Base-by-base conservation (phyloP, 53 echinoderm and acorn worm species). In the Crossaster papposus region DNA sequence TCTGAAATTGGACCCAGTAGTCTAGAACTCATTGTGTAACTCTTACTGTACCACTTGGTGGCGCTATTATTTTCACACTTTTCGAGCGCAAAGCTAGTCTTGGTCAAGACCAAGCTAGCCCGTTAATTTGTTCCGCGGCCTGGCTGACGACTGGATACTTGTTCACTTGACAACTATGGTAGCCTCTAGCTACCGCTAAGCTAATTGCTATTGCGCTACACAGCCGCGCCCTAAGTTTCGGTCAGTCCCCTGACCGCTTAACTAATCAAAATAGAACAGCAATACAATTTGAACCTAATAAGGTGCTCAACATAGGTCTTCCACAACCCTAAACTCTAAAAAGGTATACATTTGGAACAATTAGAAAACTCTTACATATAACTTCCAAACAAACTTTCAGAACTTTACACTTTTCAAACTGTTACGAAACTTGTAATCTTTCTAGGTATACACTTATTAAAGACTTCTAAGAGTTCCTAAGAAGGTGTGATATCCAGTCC, bases 221-320 rank as follows among this genome's bases (percentile, higher is more conserved):
- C 73, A 73, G 73, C 73, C 73, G 73, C 33, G 73, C 73, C 73
- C 34, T 73, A 34, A 73, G 34, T 73, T 73, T 33, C 34, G 33
- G 33, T 73, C 73, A 73, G 73, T 73, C 73, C 73, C 73, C 34
- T 73, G 32, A 73, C 73, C 33, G 73, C 1, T 73, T 73, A 73
- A n/a, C 65, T 65, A 26, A 73, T 35, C 33, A 32, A 73, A 73
- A 2, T 17, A 4, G 5, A 73, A 73, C 33, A 73, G 73, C 73
- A 73, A 73, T 34, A 35, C 73, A 73, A 18, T 73, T 73, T 73
- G 35, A 1, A 35, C 34, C 73, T 34, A 6, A 35, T 15, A 32
- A 73, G 73, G 73, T 34, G 73, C 20, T 17, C 73, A 13, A 14
- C 1, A 33, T 73, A 34, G 2, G 36, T 35, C 33, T 35, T 73